phyloP scores from a whole-genome alignment of 2,113 vertebrate genomes.

The Castor canadensis region DNA sequence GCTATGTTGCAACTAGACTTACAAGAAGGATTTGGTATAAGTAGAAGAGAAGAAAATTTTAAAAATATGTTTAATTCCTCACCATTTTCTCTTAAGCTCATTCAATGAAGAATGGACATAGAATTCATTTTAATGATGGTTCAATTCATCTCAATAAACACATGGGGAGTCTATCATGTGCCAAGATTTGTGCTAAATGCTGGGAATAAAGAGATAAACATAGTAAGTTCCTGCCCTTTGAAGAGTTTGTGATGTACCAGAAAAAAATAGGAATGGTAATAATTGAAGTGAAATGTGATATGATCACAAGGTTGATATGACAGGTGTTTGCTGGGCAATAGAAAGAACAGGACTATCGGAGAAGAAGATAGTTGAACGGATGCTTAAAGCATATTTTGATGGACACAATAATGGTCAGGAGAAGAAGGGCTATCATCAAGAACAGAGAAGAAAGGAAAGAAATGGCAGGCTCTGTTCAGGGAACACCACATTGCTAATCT shows the following conservation, averaged over 20 bases:
- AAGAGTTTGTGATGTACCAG: not conserved
- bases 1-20: not conserved
- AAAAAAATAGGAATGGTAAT: not conserved
- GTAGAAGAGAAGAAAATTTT: not conserved
- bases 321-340: not conserved
- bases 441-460: not conserved
- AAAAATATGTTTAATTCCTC: not conserved
- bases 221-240: slow-evolving; percentile 6
- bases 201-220: slow-evolving; percentile 16
- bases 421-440: not conserved
- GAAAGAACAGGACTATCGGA: not conserved
- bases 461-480: not conserved
- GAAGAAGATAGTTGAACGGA: not conserved
- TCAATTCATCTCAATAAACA: slow-evolving; percentile 41
- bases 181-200: not conserved
- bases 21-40: not conserved
- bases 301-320: not conserved
- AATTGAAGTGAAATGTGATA: not conserved
- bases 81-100: not conserved
- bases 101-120: not conserved
- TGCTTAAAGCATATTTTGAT: not conserved
- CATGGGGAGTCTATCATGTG: not conserved
- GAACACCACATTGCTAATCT: not conserved
- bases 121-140: not conserved
- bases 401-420: not conserved